A percentile compares a stretch with the other conserved stretches of the same genome.
phyloP scores from a whole-genome alignment of 2,113 vertebrate genomes.

The Epinephelus cyanopodus region DNA sequence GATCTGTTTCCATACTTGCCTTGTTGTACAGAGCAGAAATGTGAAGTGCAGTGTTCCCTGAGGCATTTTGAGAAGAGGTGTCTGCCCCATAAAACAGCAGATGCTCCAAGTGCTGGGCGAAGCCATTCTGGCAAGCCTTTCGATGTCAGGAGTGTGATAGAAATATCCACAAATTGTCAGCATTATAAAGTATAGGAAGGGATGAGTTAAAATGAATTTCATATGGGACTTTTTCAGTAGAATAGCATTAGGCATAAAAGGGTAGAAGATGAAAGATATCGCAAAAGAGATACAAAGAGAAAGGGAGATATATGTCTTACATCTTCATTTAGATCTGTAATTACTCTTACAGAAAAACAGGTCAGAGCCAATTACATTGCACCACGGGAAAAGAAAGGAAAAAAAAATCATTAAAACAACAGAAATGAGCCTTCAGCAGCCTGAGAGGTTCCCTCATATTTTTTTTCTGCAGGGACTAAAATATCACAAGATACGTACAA shows the following conservation, averaged over 20 bases:
- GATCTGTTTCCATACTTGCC: constrained; percentile 76
- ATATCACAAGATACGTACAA: constrained; percentile 67
- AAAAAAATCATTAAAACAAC: constrained; percentile 44
- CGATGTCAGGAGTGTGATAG: constrained; percentile 50
- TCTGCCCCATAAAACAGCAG: constrained; percentile 94
- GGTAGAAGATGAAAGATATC: constrained; percentile 2
- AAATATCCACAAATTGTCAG: constrained; percentile 48
- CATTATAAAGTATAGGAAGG: constrained; percentile 16
- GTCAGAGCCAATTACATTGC: constrained; percentile 45
- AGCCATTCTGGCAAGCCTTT: constrained; percentile 89
- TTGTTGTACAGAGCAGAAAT: constrained; percentile 95
- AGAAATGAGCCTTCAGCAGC: constrained; percentile 50
- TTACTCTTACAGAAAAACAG: constrained; percentile 45
- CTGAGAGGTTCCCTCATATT: constrained; percentile 69
- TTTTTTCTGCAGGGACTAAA: constrained; percentile 69
- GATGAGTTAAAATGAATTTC: constrained; percentile 18
- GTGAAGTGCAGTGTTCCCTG: constrained; percentile 93
- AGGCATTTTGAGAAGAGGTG: constrained; percentile 91
- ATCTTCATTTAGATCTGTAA: constrained; percentile 41
- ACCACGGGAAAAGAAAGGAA: constrained; percentile 36
- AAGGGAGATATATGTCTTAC: constrained; percentile 29
- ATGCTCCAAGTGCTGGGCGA: constrained; percentile 94
- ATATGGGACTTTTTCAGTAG: background rate
- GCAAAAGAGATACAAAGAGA: background rate
- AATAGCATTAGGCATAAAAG: constrained; percentile 19